phyloP scores from a whole-genome alignment of 92 coral and sea anemone species.

The Phenganax subtilis region DNA sequence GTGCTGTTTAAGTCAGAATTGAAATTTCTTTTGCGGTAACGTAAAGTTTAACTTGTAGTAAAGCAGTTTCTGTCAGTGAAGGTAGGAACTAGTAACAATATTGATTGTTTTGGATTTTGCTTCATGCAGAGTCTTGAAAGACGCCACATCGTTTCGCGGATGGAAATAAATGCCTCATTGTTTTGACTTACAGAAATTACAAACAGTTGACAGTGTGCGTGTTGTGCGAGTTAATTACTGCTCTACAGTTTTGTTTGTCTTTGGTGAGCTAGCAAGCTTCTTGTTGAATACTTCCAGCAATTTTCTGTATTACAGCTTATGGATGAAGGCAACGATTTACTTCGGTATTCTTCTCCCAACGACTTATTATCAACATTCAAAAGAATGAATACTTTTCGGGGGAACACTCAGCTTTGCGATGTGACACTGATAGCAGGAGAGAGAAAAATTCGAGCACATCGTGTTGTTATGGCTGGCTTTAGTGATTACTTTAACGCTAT shows the following conservation, averaged over 20 bases:
- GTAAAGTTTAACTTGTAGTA: no score
- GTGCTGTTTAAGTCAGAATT: no score
- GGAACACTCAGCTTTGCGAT: constrained; percentile 79
- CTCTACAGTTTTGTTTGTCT: not conserved
- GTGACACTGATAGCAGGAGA: constrained; percentile 81
- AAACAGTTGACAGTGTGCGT: no score
- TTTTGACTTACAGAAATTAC: no score
- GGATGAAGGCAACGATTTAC: constrained; percentile 37
- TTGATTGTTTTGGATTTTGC: no score
- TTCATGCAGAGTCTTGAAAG: no score
- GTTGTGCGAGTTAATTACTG: not conserved
- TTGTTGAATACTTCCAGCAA: not conserved
- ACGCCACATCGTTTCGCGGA: no score
- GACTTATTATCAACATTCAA: constrained; percentile 66
- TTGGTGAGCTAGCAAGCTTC: not conserved
- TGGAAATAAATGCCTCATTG: no score
- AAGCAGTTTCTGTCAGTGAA: no score
- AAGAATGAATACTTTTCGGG: constrained; percentile 74
- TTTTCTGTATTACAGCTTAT: not conserved
- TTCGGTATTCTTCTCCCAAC: constrained; percentile 21
- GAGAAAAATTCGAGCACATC: constrained; percentile 77
- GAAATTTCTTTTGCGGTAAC: no score
- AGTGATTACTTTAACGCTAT: constrained; percentile 98
- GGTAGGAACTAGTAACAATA: no score
- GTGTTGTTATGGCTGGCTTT: constrained; percentile 87